Evolutionary conservation across 1,140 invertebrate genomes (phyloP).

Genomic region (Caenorhabditis remanei): DNA sequence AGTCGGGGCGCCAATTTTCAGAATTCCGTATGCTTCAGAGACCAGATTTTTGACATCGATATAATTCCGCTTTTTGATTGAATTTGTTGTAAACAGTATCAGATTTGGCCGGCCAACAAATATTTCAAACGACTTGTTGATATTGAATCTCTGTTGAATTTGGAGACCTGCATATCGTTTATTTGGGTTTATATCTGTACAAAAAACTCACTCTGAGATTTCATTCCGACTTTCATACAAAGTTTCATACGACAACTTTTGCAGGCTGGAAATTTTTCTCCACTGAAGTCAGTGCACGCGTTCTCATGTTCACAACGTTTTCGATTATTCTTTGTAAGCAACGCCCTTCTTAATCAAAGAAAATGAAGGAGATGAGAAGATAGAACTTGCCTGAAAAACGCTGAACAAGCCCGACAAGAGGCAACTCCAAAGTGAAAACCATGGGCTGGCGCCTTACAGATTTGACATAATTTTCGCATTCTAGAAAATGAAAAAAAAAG

Average conservation of each 20-base stretch:
- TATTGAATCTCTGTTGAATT: background rate
- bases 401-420: background rate
- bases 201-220: background rate
- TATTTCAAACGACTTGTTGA: background rate
- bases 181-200: background rate
- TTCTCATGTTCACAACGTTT: background rate
- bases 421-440: background rate
- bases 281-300: background rate
- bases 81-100: background rate
- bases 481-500: no score
- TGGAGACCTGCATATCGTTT: background rate
- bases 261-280: background rate
- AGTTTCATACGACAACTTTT: background rate
- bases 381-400: background rate
- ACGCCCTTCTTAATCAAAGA: background rate
- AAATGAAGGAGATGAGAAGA: no score
- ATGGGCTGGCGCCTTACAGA: background rate
- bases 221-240: background rate
- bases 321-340: background rate
- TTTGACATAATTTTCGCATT: background rate
- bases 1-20: background rate
- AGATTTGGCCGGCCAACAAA: background rate
- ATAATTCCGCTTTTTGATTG: background rate
- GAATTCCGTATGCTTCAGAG: background rate
- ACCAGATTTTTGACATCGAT: slow-evolving; percentile 1